Percentiles rank a stretch among this genome's conserved stretches.
phyloP scores from a whole-genome alignment of 2,888 invertebrate genomes.

The Arctia plantaginis region DNA sequence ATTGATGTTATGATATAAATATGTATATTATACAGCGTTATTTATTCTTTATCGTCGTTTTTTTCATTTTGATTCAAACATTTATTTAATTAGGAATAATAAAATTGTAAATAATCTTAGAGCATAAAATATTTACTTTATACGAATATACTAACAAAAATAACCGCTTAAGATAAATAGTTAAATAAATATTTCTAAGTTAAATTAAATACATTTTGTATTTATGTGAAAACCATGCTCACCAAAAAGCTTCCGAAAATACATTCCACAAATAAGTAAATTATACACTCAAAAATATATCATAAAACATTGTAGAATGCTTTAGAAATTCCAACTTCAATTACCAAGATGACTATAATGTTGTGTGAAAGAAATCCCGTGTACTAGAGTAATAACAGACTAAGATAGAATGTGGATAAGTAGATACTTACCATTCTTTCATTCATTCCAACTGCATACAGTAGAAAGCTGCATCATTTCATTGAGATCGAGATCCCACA shows the following conservation, averaged over 20 bases:
- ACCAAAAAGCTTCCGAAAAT: not conserved
- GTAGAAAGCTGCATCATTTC: conserved; percentile 46
- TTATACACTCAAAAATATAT: not conserved
- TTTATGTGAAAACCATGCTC: not conserved
- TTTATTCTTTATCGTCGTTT: not conserved
- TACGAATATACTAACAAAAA: not conserved
- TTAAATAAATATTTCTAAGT: not conserved
- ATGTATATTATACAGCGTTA: not conserved
- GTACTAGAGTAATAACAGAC: not conserved
- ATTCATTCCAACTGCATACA: conserved; percentile 30
- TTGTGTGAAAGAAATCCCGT: conserved; percentile 2
- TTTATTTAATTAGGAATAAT: not conserved
- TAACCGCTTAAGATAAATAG: no score
- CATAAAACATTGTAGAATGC: not conserved
- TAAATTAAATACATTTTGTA: not conserved
- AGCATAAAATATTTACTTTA: not conserved
- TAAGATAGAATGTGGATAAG: conserved; percentile 11
- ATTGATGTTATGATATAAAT: not conserved
- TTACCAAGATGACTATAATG: not conserved
- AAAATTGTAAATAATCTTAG: not conserved
- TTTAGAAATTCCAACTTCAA: not conserved
- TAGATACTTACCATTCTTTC: conserved; percentile 11
- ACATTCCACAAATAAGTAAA: not conserved
- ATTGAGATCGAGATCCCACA: conserved; percentile 42
- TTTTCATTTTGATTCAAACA: not conserved